A percentile compares a stretch with the other conserved stretches of the same genome.
These are phyloP conservation scores for Drosophila oshimai DNA, from an alignment of 1,140 invertebrate genomes.

Conservation along the genomic window DNA sequence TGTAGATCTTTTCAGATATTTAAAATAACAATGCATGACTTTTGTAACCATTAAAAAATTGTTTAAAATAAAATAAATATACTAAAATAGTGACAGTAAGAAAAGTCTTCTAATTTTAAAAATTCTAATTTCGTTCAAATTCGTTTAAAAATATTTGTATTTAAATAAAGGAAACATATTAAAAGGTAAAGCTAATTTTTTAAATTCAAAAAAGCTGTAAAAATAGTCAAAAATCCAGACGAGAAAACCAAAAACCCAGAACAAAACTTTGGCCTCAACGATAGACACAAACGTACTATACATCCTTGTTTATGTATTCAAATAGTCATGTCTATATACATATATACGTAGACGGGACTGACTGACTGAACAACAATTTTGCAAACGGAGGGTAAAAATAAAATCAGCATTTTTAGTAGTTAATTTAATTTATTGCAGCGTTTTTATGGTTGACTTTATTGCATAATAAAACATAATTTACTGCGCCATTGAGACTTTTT, in stretches of 20 bases:
- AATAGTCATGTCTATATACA: conserved; percentile 5
- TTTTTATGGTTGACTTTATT: conserved; percentile 83
- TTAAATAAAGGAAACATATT: no score
- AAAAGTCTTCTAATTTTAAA: no score
- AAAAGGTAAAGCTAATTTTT: no score
- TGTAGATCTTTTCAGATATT: no score
- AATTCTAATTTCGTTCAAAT: no score
- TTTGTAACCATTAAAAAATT: no score
- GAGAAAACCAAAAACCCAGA: not conserved
- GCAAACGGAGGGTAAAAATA: conserved; percentile 68
- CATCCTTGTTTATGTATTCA: conserved; percentile 35
- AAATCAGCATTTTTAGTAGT: conserved; percentile 82
- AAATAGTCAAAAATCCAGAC: conserved; percentile 7
- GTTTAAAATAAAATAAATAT: no score
- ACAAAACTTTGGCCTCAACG: conserved; percentile 9
- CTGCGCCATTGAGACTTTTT: conserved; percentile 82
- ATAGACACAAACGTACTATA: conserved; percentile 8
- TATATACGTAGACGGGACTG: not conserved
- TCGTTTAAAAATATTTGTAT: no score
- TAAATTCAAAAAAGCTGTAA: no score
- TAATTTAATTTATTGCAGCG: conserved; percentile 83
- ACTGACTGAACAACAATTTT: conserved; percentile 25
- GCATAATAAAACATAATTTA: conserved; percentile 83
- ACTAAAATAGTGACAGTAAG: no score
- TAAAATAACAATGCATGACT: no score